Evolutionary conservation across 2,797 vertebrate species (phyloP).

Genomic region (Gephyroberyx darwinii): DNA sequence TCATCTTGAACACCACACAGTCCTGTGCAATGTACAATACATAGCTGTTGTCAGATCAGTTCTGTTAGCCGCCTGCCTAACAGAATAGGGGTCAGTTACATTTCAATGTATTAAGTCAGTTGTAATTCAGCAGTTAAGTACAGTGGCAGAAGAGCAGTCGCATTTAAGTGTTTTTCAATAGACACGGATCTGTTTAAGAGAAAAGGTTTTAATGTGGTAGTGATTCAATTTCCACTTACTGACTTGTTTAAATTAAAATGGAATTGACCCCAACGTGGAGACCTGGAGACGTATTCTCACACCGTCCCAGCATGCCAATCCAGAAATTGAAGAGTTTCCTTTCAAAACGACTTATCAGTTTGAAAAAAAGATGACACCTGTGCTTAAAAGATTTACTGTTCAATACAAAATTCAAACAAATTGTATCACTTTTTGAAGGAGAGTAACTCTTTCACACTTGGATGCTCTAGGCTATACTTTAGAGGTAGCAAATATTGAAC

Average conservation of each 20-base stretch:
- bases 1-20: slow-evolving; percentile 27
- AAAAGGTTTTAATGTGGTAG: neutral
- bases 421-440: too few relatives aligned
- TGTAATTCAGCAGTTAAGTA: too few relatives aligned
- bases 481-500: neutral
- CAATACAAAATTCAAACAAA: too few relatives aligned
- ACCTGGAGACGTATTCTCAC: neutral
- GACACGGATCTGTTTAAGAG: neutral
- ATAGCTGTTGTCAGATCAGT: slow-evolving; percentile 1
- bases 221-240: neutral
- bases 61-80: slow-evolving; percentile 6
- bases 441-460: neutral
- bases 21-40: slow-evolving; percentile 17
- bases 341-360: neutral
- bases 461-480: neutral
- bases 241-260: neutral
- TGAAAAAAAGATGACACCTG: too few relatives aligned
- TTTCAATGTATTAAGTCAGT: slow-evolving; percentile 5
- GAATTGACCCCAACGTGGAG: neutral
- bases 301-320: neutral
- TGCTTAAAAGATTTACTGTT: too few relatives aligned
- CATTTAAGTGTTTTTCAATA: neutral
- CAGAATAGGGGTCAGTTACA: neutral
- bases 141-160: neutral
- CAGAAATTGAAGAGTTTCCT: neutral